phyloP scores from a whole-genome alignment of 2,797 vertebrate genomes.

The Epinephelus malabaricus region DNA sequence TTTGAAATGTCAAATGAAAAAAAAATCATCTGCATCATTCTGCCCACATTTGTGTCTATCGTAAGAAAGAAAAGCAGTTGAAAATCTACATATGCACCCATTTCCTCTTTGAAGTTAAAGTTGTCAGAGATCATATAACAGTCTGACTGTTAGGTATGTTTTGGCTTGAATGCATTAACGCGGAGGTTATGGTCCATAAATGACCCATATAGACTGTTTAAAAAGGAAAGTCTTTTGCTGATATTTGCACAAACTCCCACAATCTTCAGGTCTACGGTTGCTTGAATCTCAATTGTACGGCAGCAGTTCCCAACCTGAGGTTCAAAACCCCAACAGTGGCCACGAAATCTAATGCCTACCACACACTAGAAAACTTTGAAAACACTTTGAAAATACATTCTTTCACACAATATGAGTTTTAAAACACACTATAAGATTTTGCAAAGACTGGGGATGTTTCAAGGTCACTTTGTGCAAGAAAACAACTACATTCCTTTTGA shows the following conservation, averaged over 20 bases:
- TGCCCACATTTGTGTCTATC: background rate
- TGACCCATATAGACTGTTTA: background rate
- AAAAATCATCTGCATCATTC: background rate
- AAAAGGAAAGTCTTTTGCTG: background rate
- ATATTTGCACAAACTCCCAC: background rate
- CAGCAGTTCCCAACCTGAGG: background rate
- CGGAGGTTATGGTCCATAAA: too few species aligned
- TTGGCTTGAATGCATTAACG: background rate
- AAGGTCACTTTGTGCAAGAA: too few species aligned
- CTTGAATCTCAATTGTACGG: background rate
- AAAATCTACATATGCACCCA: background rate
- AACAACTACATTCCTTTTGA: too few species aligned
- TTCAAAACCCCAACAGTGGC: background rate
- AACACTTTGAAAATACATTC: too few species aligned
- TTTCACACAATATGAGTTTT: too few species aligned
- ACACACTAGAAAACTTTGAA: too few species aligned
- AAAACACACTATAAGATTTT: too few species aligned
- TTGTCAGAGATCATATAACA: background rate
- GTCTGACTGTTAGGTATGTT: background rate
- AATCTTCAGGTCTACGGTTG: background rate
- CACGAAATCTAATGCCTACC: background rate
- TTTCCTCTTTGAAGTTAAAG: background rate
- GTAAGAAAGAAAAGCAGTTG: background rate
- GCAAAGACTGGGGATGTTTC: too few species aligned
- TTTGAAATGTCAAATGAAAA: conserved; percentile 14